These are phyloP conservation scores for Hafferia zeledoni DNA, from an alignment of 2,797 vertebrate genomes.

Conservation along the genomic window DNA sequence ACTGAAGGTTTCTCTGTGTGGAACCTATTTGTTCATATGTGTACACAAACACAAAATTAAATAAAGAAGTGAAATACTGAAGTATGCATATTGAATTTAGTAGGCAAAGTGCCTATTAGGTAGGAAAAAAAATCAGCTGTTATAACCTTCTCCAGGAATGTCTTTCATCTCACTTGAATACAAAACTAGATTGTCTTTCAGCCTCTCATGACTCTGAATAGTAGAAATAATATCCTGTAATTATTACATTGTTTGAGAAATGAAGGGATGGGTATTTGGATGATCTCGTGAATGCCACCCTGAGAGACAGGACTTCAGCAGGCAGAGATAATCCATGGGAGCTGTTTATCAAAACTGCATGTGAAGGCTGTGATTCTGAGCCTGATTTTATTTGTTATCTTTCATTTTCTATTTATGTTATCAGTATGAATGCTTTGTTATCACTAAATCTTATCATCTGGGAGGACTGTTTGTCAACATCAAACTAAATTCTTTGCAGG, in stretches of 20 bases:
- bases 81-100: neutral
- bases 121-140: neutral
- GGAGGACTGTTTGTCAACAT: neutral
- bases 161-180: neutral
- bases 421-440: neutral
- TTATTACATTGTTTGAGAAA: conserved; percentile 25
- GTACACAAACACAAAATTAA: neutral
- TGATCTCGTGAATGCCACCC: neutral
- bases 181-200: neutral
- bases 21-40: fast-evolving
- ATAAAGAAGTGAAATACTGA: neutral
- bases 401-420: conserved; percentile 15
- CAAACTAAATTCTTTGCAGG: neutral
- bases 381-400: neutral
- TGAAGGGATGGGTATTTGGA: neutral
- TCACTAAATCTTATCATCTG: neutral
- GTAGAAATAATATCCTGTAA: conserved; percentile 27
- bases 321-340: neutral
- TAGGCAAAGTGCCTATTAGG: neutral
- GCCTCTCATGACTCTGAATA: neutral
- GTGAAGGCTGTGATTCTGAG: neutral
- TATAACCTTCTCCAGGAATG: neutral
- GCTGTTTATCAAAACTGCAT: neutral
- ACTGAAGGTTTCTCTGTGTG: neutral
- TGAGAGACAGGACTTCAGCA: neutral